Evolutionary conservation across 2,113 vertebrate genomes (phyloP), one percentile per base, ranked within the genome.

Genomic region (Heliornis fulica): DNA sequence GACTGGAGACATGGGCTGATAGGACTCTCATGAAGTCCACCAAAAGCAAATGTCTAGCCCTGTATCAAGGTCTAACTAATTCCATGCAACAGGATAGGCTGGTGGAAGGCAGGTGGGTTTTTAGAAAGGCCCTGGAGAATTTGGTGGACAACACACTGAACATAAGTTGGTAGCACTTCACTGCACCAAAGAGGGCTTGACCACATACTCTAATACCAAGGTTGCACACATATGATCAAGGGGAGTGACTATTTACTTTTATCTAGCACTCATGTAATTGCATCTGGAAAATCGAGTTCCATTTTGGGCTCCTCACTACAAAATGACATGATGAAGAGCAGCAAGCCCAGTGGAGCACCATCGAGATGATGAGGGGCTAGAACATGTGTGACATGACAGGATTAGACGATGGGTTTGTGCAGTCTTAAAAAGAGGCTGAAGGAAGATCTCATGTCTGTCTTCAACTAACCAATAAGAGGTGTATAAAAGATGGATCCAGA

Each of bases 121-220:
- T 83, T 26, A 45, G 38, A 66, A 65, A 79, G 29, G 23, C 40
- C 25, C 40, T 41, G 25, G 10, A 15, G 31, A 63, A 48, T 48
- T 76, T 68, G 10, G 31, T 18, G 22, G 56, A 60, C 53, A 43
- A 25, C 15, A 57, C n/a, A 69, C 13, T 29, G 61, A 82, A 75
- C 60, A 8, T 11, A 7, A 68, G 32, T 45, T 82, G 43, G n/a
- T 34, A 61, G 34, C 13, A 34, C 36, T 26, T 10, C 59, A n/a
- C 16, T 8, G 20, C 21, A 11, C 51, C 32, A 59, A 51, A 53
- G 29, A 4, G 2, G 3, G 45, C 18, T 1, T 1, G 0, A n/a
- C 6, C 34, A 10, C 23, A 45, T 54, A 36, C 15, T 34, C 31
- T 32, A 10, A 2, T 2, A 61, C 17, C 40, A 69, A 48, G 34